Evolutionary conservation across 2,888 invertebrate genomes (phyloP).

Genomic region (Xanthia icteritia): DNA sequence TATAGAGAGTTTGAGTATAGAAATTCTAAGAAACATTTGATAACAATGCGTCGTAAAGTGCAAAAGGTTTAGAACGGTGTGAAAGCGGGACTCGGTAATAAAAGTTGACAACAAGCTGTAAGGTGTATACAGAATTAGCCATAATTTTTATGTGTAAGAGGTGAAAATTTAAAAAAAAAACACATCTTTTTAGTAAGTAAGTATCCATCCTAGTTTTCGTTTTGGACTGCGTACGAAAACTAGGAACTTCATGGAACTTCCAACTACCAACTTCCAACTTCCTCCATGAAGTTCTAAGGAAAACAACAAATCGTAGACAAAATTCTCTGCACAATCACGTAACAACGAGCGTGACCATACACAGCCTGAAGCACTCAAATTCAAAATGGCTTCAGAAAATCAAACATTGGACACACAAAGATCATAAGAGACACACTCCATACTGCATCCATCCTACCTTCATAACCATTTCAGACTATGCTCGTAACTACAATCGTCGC

Average conservation of each 20-base stretch:
- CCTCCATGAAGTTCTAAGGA: neutral
- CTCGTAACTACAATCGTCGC: constrained; percentile 5
- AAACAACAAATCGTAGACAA: neutral
- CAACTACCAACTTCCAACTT: too few species aligned
- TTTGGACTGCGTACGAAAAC: neutral
- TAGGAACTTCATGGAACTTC: too few species aligned
- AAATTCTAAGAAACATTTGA: constrained; percentile 46
- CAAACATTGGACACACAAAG: neutral
- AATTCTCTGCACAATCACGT: neutral
- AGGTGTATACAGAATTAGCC: constrained; percentile 2
- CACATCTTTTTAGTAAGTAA: neutral
- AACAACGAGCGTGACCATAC: neutral
- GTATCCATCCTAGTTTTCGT: neutral
- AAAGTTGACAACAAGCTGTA: constrained; percentile 30
- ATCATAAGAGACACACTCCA: neutral
- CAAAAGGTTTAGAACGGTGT: constrained; percentile 16
- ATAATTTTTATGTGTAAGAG: constrained; percentile 4
- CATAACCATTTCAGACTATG: constrained; percentile 19
- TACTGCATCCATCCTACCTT: neutral
- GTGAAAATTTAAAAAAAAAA: neutral
- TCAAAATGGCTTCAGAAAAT: neutral
- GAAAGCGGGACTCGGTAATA: constrained; percentile 46
- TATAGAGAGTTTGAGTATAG: constrained; percentile 6
- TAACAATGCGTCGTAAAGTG: constrained; percentile 63
- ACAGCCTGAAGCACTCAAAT: neutral